Evolutionary conservation across 2,888 invertebrate genomes (phyloP).

Genomic region (Pelosia muscerda): DNA sequence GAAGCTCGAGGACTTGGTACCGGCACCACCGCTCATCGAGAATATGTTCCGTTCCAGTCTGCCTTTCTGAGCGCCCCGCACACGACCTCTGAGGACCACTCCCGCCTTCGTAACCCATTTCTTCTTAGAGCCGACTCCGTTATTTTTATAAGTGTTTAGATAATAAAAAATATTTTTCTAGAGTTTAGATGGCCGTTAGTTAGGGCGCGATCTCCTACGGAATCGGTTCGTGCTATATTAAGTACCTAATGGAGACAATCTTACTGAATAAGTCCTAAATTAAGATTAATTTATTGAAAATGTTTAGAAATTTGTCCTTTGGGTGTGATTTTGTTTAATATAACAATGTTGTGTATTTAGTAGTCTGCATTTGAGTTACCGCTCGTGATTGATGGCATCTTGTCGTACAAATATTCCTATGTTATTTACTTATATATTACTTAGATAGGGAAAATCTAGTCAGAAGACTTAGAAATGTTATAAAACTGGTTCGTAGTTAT

Average conservation of each 20-base stretch:
- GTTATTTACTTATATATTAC: constrained; percentile 85
- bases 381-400: constrained; percentile 87
- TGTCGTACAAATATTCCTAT: constrained; percentile 87
- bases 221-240: constrained; percentile 78
- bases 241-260: constrained; percentile 67
- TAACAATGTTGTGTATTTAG: constrained; percentile 80
- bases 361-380: constrained; percentile 87
- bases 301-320: constrained; percentile 71
- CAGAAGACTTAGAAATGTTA: constrained; percentile 85
- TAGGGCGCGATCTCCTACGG: constrained; percentile 83
- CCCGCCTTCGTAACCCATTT: constrained; percentile 78
- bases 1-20: constrained; percentile 96
- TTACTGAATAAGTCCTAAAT: constrained; percentile 69
- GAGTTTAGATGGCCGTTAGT: constrained; percentile 76
- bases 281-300: constrained; percentile 84
- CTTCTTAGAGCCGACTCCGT: constrained; percentile 80
- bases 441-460: constrained; percentile 86
- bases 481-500: constrained; percentile 77
- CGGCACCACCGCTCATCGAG: constrained; percentile 97
- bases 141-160: constrained; percentile 84
- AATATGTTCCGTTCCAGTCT: constrained; percentile 98
- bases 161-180: constrained; percentile 82
- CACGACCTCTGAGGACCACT: constrained; percentile 73
- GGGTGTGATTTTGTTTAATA: constrained; percentile 83
- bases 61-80: constrained; percentile 90